Evolutionary conservation across 1,140 invertebrate genomes (phyloP), one percentile per base, ranked within the genome.

Genomic region (Conopomorpha cramerella): DNA sequence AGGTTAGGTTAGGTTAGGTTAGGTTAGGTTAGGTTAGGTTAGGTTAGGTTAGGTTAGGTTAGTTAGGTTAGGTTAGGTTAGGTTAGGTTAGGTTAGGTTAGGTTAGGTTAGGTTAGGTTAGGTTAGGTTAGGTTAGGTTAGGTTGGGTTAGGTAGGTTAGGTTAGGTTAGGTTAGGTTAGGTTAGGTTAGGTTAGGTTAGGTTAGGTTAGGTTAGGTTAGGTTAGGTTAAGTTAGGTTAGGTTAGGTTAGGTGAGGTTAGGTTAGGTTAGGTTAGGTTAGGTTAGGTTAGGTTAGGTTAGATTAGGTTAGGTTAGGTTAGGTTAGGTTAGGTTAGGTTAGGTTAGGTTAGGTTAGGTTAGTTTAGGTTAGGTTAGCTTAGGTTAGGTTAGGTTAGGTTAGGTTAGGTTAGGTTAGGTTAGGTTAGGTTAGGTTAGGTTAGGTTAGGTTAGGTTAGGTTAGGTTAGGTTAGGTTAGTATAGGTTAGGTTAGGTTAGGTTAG

Each of bases 121-220:
- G 36, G 36, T 37, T 37, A 37, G 36, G 36, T 37, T 37, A 36
- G 35, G 35, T 36, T 36, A 36, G 35, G 35, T 36, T 36, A 36
- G 35, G 35, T 36, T 36, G 34, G 43, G 38, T 46, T 45, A 34
- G 32, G 32, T 34, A 45, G 50, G 52, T 49, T 29, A 49, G 50
- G 52, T 51, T 39, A 45, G 41, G 52, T 42, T 34, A 36, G 44
- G 42, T 53, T 51, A 30, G 43, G 42, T 53, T 49, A 39, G 49
- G 35, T 36, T 36, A 36, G 35, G 35, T 36, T 36, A 36, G 35
- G 35, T 36, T 36, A 36, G 35, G 35, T 36, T 36, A 36, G 35
- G 35, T 36, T 36, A 36, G 35, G 35, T 36, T 36, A 36, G 35
- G 35, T 36, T 36, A 36, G 25, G 25, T 36, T 36, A 36, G 35